phyloP scores from a whole-genome alignment of 1,140 invertebrate genomes.

The Phymorhynchus buccinoides region DNA sequence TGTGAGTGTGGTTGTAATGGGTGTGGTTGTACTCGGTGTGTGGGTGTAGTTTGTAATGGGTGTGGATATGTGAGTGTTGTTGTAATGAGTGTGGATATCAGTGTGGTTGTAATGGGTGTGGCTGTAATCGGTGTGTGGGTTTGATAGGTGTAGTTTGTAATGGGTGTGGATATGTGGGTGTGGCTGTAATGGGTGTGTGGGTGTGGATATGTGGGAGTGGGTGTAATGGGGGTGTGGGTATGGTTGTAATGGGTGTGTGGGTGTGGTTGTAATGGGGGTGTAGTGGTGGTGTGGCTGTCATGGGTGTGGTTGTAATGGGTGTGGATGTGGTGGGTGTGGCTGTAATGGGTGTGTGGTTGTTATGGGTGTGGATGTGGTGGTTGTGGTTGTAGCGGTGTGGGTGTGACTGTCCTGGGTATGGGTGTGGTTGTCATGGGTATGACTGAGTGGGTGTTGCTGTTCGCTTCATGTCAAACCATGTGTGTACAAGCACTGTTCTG shows the following conservation, averaged over 20 bases:
- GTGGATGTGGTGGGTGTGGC: too few species aligned
- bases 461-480: too few species aligned
- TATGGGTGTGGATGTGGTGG: too few species aligned
- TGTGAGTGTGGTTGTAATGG: not conserved
- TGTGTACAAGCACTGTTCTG: not conserved
- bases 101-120: not conserved
- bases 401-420: too few species aligned
- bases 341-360: too few species aligned
- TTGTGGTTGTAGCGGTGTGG: too few species aligned
- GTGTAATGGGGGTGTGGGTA: not conserved
- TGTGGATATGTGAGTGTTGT: not conserved
- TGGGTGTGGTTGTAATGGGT: too few species aligned
- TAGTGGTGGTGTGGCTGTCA: too few species aligned
- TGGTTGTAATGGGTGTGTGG: not conserved
- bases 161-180: not conserved
- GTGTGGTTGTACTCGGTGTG: too few species aligned
- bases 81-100: not conserved
- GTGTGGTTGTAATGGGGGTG: too few species aligned
- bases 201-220: not conserved
- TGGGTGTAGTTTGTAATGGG: not conserved
- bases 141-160: not conserved
- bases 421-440: too few species aligned
- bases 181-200: constrained; percentile 5
- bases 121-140: not conserved
- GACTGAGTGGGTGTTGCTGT: not conserved